Base-by-base conservation (phyloP, 2,113 vertebrate genomes). In the Struthidea cinerea region DNA sequence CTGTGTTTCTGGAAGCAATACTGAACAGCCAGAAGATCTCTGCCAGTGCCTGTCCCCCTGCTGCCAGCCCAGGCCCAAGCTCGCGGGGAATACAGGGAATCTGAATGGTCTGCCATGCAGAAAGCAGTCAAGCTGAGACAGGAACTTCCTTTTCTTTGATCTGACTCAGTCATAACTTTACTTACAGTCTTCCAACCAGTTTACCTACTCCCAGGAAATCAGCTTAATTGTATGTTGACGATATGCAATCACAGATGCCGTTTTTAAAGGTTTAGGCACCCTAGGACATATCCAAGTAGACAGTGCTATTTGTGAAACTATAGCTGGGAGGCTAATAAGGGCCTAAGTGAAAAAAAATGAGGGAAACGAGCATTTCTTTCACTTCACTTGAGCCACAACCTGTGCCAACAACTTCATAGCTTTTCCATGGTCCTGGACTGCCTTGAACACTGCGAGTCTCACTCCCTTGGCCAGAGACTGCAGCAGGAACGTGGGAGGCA, bases 371-470 rank as follows among this genome's bases (percentile, higher is more conserved):
- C 20, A 30, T 26, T 64, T 68, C 9, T 79, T 84, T 55, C 3
- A 16, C 32, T 70, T 42, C 4, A 3, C 13, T 77, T 55, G 52
- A 88, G 60, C 59, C 50, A 35, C 82, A 70, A 75, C 52, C 47
- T 67, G 49, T 56, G 68, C 79, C n/a, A 91, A 50, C 52, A 63
- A 50, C 63, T 93, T 77, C 75, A 17, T 28, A 15, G 52, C 18
- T n/a, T 74, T 47, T 39, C 74, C 10, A 0, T 1, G 0, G 23
- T 14, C 47, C 47, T 7, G 42, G 44, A 21, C 24, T 39, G 57
- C 56, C 57, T 35, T 0, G 16, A n/a, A 16, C 44, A 53, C 2
- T 0, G 55, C 0, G 0, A 47, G 13, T 27, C 46, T 37, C 1
- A 3, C 65, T 69, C 33, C 37, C 55, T 32, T 0, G 13, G 35